Conservation (phyloP, 2,797 vertebrate genomes). For the Acipenser ruthenus region DNA sequence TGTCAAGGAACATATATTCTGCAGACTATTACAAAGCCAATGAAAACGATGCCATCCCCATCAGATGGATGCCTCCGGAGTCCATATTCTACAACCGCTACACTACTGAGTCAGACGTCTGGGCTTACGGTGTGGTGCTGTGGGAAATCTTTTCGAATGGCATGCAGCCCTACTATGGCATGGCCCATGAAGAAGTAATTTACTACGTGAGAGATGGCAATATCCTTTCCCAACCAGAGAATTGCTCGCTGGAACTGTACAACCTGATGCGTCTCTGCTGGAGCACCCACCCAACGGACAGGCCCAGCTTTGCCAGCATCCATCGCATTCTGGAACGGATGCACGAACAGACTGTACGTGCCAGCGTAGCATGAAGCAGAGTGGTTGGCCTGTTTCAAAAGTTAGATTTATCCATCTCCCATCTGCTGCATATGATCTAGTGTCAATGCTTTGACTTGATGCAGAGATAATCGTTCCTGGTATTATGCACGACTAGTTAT, state of each 20-base stretch:
- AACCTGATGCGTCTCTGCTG: slow-evolving; percentile 96
- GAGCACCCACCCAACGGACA: slow-evolving; percentile 77
- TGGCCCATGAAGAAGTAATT: slow-evolving; percentile 97
- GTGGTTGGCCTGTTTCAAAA: background rate
- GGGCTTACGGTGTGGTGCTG: slow-evolving; percentile 92
- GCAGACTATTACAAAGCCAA: slow-evolving; percentile 97
- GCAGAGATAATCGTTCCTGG: no score
- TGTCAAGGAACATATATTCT: slow-evolving; percentile 93
- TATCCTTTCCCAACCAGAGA: slow-evolving; percentile 78
- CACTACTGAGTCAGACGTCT: slow-evolving; percentile 91
- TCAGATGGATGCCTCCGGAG: slow-evolving; percentile 97
- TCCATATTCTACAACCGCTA: slow-evolving; percentile 98
- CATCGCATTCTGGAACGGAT: slow-evolving; percentile 90
- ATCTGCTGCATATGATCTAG: no score
- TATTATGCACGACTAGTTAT: no score
- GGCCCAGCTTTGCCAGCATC: slow-evolving; percentile 85
- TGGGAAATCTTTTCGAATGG: slow-evolving; percentile 97
- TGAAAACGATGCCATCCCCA: slow-evolving; percentile 92
- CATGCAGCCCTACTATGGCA: slow-evolving; percentile 95
- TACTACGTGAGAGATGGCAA: slow-evolving; percentile 93
- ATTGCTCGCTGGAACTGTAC: slow-evolving; percentile 88
- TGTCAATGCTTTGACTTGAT: no score
- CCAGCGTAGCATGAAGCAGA: slow-evolving; percentile 32
- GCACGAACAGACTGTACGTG: slow-evolving; percentile 58
- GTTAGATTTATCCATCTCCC: no score